Base-by-base conservation (phyloP, 1,140 invertebrate species). In the Drosophila athabasca region DNA sequence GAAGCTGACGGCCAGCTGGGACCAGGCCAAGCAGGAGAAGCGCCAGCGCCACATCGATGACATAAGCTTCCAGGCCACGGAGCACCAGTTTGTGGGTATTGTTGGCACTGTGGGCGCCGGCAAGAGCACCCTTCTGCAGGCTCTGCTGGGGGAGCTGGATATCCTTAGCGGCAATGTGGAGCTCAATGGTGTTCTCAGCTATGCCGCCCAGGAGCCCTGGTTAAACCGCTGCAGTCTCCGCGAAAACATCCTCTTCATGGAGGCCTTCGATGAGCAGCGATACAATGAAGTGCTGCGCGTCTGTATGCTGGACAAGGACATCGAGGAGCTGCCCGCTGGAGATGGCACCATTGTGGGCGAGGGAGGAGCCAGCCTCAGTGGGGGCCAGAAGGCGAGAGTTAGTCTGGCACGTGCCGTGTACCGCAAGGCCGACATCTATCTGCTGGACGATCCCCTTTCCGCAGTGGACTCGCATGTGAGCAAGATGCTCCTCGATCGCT, bases 231-330 rank as follows among this genome's bases (percentile, higher is more conserved):
- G 92, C 13, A 92, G 92, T 6, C 93, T 95, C 0, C 92, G 95
- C 13, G 95, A 97, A 66, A 98, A 98, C 90, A 97, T 98, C 55
- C 85, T 97, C 0, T 97, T 98, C 84, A 96, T 96, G 5, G 93
- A 94, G 67, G 91, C 93, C 6, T 94, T 93, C 82, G 92, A 95
- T 71, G 92, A 93, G 78, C 91, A 93, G 60, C 93, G 93, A 22
- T 95, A 95, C 65, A 93, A 93, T 31, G 92, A 93, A 59, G 94
- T 95, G 72, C 66, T 95, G 6, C 92, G 92, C 62, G 94, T 93
- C 0, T 94, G 94, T 62, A 93, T 94, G 9, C 81, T 95, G 31
- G 93, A 93, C 26, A 92, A 92, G 57, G 95, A 92, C 93, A 94
- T 94, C 90, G 94, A 92, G 39, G 76, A 93, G 19, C 76, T 94